These are phyloP conservation scores for Ammodytes dubius DNA, from an alignment of 2,113 vertebrate species.

Conservation along the genomic window DNA sequence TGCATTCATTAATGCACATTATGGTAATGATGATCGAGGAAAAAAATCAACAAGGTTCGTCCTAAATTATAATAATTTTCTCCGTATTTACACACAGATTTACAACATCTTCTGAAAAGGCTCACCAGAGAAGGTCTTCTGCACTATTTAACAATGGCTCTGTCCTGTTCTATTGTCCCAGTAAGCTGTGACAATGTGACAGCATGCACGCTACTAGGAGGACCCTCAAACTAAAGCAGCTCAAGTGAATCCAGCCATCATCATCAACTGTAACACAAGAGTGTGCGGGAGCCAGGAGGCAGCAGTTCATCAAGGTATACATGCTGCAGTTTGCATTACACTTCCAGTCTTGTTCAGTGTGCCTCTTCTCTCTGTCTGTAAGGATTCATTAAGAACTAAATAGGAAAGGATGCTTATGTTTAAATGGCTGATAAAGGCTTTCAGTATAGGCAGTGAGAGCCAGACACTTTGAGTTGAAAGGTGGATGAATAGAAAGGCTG, in stretches of 20 bases:
- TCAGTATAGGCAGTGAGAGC: neutral
- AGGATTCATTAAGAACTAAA: slow-evolving; percentile 8
- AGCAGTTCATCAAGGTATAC: too few species aligned
- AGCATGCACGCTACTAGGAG: too few species aligned
- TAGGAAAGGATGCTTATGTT: slow-evolving; percentile 7
- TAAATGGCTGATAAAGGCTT: slow-evolving; percentile 27
- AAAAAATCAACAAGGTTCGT: neutral
- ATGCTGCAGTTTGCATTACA: neutral
- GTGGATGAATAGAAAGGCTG: slow-evolving; percentile 13
- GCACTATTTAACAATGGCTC: too few species aligned
- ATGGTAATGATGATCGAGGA: slow-evolving; percentile 36
- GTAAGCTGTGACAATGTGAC: too few species aligned
- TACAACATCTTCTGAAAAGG: too few species aligned
- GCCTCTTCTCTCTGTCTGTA: neutral
- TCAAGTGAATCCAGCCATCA: too few species aligned
- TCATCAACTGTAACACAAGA: too few species aligned
- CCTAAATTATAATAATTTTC: neutral
- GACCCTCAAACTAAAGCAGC: too few species aligned
- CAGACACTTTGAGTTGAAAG: slow-evolving; percentile 5
- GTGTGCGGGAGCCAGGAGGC: too few species aligned
- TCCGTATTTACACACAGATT: too few species aligned
- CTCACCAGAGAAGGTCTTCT: too few species aligned
- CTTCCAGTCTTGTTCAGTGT: neutral
- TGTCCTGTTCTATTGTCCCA: too few species aligned
- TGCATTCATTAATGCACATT: slow-evolving; percentile 35